Evolutionary conservation across 2,797 vertebrate species (phyloP).

Genomic region (Apodemus agrarius): DNA sequence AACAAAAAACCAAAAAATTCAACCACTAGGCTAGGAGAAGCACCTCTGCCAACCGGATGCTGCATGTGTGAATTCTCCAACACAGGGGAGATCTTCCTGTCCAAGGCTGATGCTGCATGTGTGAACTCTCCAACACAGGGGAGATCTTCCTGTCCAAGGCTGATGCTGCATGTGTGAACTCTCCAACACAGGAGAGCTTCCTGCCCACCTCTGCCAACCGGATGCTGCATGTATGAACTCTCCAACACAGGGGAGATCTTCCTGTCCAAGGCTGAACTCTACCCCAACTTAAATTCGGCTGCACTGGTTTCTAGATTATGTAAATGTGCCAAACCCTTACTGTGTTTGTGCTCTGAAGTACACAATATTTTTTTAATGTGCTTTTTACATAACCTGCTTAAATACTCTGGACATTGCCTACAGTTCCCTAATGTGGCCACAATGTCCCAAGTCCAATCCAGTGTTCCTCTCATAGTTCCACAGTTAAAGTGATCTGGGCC

Average conservation of each 20-base stretch:
- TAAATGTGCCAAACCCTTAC: background rate
- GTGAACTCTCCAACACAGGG: background rate
- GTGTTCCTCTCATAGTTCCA: conserved; percentile 9
- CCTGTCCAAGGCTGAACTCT: background rate
- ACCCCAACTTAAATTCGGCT: background rate
- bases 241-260: background rate
- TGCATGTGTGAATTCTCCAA: background rate
- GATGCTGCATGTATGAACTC: background rate
- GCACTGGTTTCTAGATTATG: background rate
- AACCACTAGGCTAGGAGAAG: background rate
- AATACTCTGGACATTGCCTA: background rate
- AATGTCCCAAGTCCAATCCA: background rate
- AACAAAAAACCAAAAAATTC: background rate
- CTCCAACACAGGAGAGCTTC: background rate
- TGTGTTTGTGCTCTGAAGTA: background rate
- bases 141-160: background rate
- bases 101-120: background rate
- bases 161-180: background rate
- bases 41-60: background rate
- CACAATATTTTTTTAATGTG: background rate
- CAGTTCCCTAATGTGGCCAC: background rate
- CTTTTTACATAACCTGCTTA: background rate
- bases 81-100: background rate
- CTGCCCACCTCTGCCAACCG: background rate
- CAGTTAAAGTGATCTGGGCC: conserved; percentile 12